These are phyloP conservation scores for Nylanderia fulva DNA, from an alignment of 1,140 invertebrate genomes.

Conservation along the genomic window DNA sequence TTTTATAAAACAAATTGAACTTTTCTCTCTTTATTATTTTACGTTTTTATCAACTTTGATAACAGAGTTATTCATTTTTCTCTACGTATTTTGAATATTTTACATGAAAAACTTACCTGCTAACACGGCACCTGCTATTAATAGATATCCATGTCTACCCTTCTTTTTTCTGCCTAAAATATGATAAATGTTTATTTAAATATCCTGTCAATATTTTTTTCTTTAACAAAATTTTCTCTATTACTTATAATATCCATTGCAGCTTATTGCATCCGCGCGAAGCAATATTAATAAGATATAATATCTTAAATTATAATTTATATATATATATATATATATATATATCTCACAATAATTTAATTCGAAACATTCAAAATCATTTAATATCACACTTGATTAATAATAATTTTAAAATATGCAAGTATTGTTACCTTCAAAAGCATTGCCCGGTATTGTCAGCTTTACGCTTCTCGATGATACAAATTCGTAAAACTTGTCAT, in stretches of 20 bases:
- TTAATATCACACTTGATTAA: not conserved
- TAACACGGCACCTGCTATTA: constrained; percentile 89
- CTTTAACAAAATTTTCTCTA: not conserved
- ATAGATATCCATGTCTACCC: constrained; percentile 84
- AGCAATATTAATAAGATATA: not conserved
- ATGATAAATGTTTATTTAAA: constrained; percentile 10
- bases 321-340: not conserved
- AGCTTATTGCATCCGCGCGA: not conserved
- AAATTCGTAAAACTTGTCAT: constrained; percentile 83
- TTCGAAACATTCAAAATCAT: not conserved
- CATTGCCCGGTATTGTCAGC: constrained; percentile 83
- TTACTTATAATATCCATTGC: not conserved
- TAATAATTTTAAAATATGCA: not conserved
- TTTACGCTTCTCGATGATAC: constrained; percentile 82
- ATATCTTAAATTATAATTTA: not conserved
- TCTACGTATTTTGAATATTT: not conserved
- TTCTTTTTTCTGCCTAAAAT: constrained; percentile 85
- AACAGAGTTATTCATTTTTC: not conserved
- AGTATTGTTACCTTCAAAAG: constrained; percentile 80
- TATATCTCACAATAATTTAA: not conserved
- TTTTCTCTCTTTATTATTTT: not conserved
- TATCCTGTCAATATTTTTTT: not conserved
- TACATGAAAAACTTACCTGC: constrained; percentile 82
- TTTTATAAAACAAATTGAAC: not conserved
- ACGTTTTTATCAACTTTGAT: not conserved